These are phyloP conservation scores for Lordiphosa fenestrarum DNA, from an alignment of 2,888 invertebrate species.

Conservation along the genomic window DNA sequence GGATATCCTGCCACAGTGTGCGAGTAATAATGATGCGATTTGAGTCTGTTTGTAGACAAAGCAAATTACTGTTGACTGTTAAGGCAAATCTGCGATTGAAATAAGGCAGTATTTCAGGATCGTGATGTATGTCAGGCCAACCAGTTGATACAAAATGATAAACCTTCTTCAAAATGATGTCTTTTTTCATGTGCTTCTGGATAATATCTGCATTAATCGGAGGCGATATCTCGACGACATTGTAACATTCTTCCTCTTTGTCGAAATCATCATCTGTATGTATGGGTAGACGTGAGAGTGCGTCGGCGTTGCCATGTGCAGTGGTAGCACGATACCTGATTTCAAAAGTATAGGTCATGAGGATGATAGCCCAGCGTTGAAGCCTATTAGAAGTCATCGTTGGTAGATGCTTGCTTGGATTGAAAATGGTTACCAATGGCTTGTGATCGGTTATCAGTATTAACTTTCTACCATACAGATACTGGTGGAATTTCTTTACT, in stretches of 20 bases:
- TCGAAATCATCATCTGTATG: too few species aligned
- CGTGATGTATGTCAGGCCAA: neutral
- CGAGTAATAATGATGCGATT: slow-evolving; percentile 1
- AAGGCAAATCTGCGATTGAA: slow-evolving; percentile 5
- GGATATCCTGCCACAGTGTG: neutral
- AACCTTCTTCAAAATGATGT: too few species aligned
- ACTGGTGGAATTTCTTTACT: slow-evolving; percentile 1
- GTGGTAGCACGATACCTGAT: slow-evolving; percentile 6
- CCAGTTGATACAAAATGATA: too few species aligned
- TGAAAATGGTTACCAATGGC: too few species aligned
- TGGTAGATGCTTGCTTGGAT: too few species aligned
- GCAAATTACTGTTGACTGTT: neutral
- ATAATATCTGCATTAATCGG: too few species aligned
- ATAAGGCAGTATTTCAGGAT: slow-evolving; percentile 1
- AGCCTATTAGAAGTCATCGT: slow-evolving; percentile 17
- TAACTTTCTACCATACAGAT: slow-evolving; percentile 10
- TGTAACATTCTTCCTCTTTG: too few species aligned
- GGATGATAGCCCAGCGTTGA: too few species aligned
- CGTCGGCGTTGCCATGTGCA: slow-evolving; percentile 3
- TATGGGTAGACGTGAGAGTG: neutral
- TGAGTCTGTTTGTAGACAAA: neutral
- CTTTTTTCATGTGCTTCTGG: too few species aligned
- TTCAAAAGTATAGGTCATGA: slow-evolving; percentile 18
- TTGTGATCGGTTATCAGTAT: slow-evolving; percentile 7
- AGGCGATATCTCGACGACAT: too few species aligned